Base-by-base conservation (phyloP, 2,888 invertebrate species). In the Neoascia interrupta region DNA sequence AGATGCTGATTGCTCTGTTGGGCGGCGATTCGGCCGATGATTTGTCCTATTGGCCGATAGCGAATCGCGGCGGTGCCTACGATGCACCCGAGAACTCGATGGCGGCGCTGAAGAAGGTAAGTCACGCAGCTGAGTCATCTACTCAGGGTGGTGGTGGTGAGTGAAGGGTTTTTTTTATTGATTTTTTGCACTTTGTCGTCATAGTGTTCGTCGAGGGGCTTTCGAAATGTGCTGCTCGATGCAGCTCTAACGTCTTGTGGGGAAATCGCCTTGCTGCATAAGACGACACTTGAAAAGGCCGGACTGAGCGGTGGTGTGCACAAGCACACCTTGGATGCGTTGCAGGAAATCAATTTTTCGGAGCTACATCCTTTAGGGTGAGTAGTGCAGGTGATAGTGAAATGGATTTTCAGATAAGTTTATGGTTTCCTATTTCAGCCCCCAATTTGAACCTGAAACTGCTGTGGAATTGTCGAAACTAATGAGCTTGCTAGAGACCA, bases 1-100 rank as follows among this genome's bases (percentile, higher is more conserved):
- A 88, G 69, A 83, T 84, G 5, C 81, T 88, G 19, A 83, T 86
- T 0, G 84, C 84, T 26, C 70, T 88, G 18, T 75, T 88, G 13
- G 87, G 86, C 6, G 82, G 84, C 54, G 83, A 83, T 64, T 83
- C 83, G 11, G 84, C 85, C 8, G 85, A 87, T 72, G 88, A 88
- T 61, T 83, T 87, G 58, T 85, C 87, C 36, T 87, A 87, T 68
- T 89, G 88, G 88, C 86, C 88, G 31, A 87, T 89, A 51, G 89
- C 88, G 1, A 87, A 87, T 83, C 86, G 87, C 11, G 89, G 87
- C 43, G 88, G 87, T 70, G 86, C 86, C 28, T 89, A 87, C 81
- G 89, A 89, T 84, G 87, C 87, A 15, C 88, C 89, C 0, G 89
- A 88, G 79, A 89, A 89, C 64, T 88, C 89, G 1, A 85, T 84